A percentile compares a stretch with the other conserved stretches of the same genome.
Conservation (phyloP, 1,140 invertebrate species). For the Trichonephila clavipes region DNA sequence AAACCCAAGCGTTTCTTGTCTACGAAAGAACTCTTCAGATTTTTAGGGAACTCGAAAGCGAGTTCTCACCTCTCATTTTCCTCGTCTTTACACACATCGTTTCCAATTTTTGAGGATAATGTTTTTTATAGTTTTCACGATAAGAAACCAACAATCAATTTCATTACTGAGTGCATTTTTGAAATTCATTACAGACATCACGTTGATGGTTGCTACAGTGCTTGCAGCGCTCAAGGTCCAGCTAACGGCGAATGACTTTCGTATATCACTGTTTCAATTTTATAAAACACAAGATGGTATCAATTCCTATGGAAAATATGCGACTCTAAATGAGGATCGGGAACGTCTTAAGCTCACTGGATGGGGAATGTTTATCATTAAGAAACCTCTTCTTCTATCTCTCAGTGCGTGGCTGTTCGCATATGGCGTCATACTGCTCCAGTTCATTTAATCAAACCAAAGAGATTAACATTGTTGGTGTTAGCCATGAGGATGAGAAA, state of each 20-base stretch:
- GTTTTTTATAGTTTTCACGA: background rate
- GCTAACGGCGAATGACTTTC: background rate
- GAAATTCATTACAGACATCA: background rate
- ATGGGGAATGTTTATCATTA: background rate
- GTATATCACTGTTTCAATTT: background rate
- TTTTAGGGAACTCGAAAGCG: background rate
- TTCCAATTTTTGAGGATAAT: background rate
- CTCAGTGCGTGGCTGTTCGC: background rate
- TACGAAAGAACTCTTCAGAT: background rate
- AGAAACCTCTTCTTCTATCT: background rate
- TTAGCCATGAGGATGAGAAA: too few relatives aligned
- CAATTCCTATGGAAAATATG: background rate
- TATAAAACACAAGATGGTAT: background rate
- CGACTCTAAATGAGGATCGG: background rate
- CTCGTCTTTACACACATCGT: background rate
- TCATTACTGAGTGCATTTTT: background rate
- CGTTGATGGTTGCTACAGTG: background rate
- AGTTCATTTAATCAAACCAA: too few relatives aligned
- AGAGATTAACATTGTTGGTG: too few relatives aligned
- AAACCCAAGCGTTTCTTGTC: background rate
- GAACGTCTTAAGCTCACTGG: background rate
- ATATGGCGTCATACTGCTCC: background rate
- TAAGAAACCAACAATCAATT: background rate
- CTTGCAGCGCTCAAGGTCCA: background rate
- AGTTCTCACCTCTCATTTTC: background rate